Base-by-base conservation (phyloP, 2,113 vertebrate species). In the Casuarius casuarius region DNA sequence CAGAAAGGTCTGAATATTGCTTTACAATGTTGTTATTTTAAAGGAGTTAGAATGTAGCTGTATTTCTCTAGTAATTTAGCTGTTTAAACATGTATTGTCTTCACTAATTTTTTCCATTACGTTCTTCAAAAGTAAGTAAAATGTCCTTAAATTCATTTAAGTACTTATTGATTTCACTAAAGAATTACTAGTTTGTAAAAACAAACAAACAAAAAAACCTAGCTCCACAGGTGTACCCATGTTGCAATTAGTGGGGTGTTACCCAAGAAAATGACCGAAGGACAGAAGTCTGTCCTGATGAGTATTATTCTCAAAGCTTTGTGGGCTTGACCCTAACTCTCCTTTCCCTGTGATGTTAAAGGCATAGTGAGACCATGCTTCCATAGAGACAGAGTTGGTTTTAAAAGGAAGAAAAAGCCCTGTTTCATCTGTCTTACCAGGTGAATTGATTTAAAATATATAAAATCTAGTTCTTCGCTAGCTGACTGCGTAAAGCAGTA, bases 31-130 rank as follows among this genome's bases (percentile, higher is more conserved):
- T n/a, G 33, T 54, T 76, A 28, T n/a, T 82, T 92, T 66, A 46
- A 56, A 18, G 10, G 20, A 66, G 9, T 67, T 48, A 33, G 35
- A 38, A 80, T 5, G 11, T 29, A 87, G 28, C 35, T 63, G 6
- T 90, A 44, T 70, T 92, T 12, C 56, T 94, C 5, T 40, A 86
- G 35, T 73, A 65, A 65, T 91, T 66, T 65, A 92, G 49, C 38
- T 84, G 3, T 40, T 73, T 88, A 58, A 83, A 59, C 31, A 31
- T 59, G 25, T 14, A 40, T 83, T 80, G 29, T 92, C 28, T 62
- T 90, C 10, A 26, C 7, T 40, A 44, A 49, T 2, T 44, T 75
- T 23, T 78, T 51, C 7, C 78, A 58, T 90, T 74, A 3, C 17
- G 22, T 81, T 94, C 18, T 59, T 85, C 29, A 15, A 42, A 49